Evolutionary conservation across 30 jellyfish, hydroid and myxozoan genomes (phyloP), one percentile per base, ranked within the genome.

Genomic region (Phacellophora camtschatica): DNA sequence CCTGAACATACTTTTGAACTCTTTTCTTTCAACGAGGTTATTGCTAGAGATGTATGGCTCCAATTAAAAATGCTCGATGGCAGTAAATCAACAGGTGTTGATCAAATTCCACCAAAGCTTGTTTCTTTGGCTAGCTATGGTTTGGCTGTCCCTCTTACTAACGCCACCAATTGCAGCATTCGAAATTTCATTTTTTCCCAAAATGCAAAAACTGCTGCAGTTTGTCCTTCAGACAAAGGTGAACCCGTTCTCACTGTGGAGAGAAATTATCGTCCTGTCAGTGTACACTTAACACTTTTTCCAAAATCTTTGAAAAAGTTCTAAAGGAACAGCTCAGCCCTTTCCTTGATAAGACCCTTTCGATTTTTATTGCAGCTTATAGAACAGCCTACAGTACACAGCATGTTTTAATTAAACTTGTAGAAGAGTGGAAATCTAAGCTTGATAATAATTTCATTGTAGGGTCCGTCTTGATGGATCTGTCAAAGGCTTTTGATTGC

Each of bases 21-120:
- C 34, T 29, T 27, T 35, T 65, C 79, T 65, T 65, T 65, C 79
- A 29, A 65, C 35, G 79, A 65, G 64, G 79, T 65, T 65, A 65
- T 67, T 68, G 67, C 41, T 37, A 68, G 66, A 36, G 82, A 68
- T 22, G 67, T 68, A 36, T 64, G 79, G 56, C 82, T 42, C 56
- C 28, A 35, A 58, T 43, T 58, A 43, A 58, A 58, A 58, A 68
- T 68, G 82, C 68, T 41, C 67, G 82, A 68, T 37, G 43, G 82
- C 82, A 37, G 82, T 68, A 68, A 68, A 68, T 68, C 82, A 35
- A 68, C 66, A 68, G 82, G 67, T 68, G 82, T 68, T 68, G 56
- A 68, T n/a, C n/a, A n/a, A n/a, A n/a, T n/a, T n/a, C n/a, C n/a
- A n/a, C n/a, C n/a, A n/a, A n/a, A n/a, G n/a, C 43, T 43, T 15